Conservation (phyloP, 2,888 invertebrate genomes). For the Drosophila imparisetae region DNA sequence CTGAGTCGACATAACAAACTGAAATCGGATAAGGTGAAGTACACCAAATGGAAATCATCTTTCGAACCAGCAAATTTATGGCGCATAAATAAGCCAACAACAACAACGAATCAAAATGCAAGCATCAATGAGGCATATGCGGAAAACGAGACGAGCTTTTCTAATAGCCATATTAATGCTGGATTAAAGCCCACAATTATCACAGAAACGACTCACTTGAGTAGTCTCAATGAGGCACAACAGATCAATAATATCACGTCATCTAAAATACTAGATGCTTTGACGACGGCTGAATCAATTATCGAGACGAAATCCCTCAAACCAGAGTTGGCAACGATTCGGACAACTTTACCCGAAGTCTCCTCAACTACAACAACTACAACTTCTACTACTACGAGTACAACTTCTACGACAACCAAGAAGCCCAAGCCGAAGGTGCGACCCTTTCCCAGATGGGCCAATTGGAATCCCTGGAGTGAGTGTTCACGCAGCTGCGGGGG, state of each 20-base stretch:
- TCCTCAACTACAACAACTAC: constrained; percentile 7
- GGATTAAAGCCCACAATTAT: constrained; percentile 47
- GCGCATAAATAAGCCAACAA: constrained; percentile 62
- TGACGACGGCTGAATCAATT: constrained; percentile 21
- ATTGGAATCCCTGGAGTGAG: constrained; percentile 91
- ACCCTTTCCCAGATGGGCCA: constrained; percentile 88
- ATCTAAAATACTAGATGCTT: constrained; percentile 3
- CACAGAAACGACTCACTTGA: constrained; percentile 18
- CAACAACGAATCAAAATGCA: constrained; percentile 55
- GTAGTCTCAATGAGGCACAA: constrained; percentile 16
- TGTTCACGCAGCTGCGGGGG: constrained; percentile 94
- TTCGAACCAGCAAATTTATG: constrained; percentile 77
- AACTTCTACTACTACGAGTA: constrained; percentile 30
- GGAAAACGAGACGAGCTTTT: constrained; percentile 73
- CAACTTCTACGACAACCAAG: constrained; percentile 56
- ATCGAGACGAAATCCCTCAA: constrained; percentile 10
- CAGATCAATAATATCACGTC: neutral
- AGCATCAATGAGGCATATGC: constrained; percentile 81
- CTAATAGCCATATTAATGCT: constrained; percentile 28
- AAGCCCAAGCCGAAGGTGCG: constrained; percentile 69
- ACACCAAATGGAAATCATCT: constrained; percentile 51
- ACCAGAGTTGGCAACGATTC: constrained; percentile 12
- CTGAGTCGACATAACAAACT: constrained; percentile 77
- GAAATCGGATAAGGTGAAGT: constrained; percentile 48
- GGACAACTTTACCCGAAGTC: constrained; percentile 20